Percentiles rank a stretch among this genome's conserved stretches.
Evolutionary conservation across 2,888 invertebrate genomes (phyloP).

Genomic region (Agrotis exclamationis): DNA sequence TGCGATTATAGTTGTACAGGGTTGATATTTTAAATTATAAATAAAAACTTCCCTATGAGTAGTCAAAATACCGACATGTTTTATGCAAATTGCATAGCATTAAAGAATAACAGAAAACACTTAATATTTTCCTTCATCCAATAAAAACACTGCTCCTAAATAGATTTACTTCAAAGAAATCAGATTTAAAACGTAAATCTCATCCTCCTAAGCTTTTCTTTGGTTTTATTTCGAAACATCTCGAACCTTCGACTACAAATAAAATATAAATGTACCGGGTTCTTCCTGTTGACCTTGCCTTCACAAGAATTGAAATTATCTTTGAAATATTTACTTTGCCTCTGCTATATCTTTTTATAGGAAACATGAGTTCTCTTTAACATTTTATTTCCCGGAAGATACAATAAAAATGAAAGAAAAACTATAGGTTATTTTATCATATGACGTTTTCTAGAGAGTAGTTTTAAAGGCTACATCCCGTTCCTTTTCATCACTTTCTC

Average conservation of each 20-base stretch:
- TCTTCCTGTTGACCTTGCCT: constrained; percentile 34
- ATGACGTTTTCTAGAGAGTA: too few species aligned
- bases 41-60: background rate
- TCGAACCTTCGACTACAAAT: constrained; percentile 21
- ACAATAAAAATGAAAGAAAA: background rate
- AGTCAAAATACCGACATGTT: background rate
- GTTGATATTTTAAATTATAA: too few species aligned
- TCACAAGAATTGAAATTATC: constrained; percentile 27
- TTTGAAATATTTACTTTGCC: constrained; percentile 11
- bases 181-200: constrained; percentile 27
- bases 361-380: background rate
- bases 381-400: too few species aligned
- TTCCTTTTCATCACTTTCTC: too few species aligned
- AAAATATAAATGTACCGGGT: constrained; percentile 24
- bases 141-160: constrained; percentile 6
- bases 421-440: too few species aligned
- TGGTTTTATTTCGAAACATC: constrained; percentile 26
- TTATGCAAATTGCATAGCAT: background rate
- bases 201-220: background rate
- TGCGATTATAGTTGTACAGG: too few species aligned
- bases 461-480: too few species aligned
- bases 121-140: background rate
- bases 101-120: background rate
- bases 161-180: constrained; percentile 30
- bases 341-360: constrained; percentile 1